These are phyloP conservation scores for Parus major DNA, from an alignment of 2,113 vertebrate species.

Conservation along the genomic window DNA sequence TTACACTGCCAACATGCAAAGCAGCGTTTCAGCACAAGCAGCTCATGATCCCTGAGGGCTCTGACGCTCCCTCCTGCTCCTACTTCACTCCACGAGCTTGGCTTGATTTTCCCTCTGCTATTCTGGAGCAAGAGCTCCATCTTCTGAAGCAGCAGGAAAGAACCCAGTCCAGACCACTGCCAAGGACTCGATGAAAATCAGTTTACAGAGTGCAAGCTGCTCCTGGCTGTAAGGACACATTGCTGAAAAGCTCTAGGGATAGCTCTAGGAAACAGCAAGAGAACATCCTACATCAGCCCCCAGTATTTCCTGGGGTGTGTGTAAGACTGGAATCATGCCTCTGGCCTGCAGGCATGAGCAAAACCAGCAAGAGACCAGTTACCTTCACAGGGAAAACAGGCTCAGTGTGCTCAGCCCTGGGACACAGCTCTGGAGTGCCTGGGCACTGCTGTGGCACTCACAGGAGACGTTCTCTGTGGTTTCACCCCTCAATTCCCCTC, in stretches of 20 bases:
- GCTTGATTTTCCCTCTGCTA: neutral
- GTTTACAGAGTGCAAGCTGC: neutral
- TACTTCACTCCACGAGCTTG: neutral
- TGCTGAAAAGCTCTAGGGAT: neutral
- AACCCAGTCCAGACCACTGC: neutral
- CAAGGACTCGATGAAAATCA: neutral
- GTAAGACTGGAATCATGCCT: neutral
- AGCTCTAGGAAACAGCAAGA: neutral
- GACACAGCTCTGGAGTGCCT: accelerated
- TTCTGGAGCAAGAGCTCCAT: constrained; percentile 44
- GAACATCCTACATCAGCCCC: neutral
- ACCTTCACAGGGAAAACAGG: neutral
- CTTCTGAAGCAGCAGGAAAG: constrained; percentile 38
- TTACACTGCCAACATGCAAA: neutral
- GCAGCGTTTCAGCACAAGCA: neutral
- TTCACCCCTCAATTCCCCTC: neutral
- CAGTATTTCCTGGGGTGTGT: neutral
- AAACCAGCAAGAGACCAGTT: neutral
- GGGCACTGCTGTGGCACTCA: neutral
- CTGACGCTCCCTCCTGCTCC: neutral
- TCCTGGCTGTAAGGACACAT: neutral
- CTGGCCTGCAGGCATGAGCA: neutral
- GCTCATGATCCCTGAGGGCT: neutral
- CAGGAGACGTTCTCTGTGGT: neutral
- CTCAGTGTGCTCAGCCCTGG: neutral